These are phyloP conservation scores for Equus przewalskii DNA, from an alignment of 2,113 vertebrate genomes.

Conservation along the genomic window DNA sequence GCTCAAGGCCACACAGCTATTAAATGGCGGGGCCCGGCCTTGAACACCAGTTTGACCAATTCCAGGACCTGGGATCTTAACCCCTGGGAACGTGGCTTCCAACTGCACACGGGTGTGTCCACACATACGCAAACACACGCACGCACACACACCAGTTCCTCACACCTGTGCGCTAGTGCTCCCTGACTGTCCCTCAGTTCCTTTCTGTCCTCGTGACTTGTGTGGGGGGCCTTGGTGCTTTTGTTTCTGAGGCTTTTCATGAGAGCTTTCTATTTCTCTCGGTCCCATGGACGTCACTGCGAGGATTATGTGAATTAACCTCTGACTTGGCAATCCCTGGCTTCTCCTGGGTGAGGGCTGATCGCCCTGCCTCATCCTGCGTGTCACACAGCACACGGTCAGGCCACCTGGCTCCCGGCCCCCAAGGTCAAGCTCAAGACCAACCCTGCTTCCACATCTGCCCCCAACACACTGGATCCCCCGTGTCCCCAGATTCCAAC, in stretches of 20 bases:
- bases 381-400: rapidly evolving
- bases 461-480: rapidly evolving
- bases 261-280: background rate
- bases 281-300: rapidly evolving
- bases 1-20: background rate
- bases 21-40: background rate
- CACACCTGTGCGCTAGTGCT: background rate
- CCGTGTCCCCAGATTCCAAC: background rate
- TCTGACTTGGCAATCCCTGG: background rate
- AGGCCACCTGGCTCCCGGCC: background rate
- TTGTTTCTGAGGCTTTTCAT: background rate
- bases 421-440: background rate
- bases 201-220: background rate
- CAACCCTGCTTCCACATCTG: background rate
- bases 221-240: background rate
- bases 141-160: too few relatives aligned
- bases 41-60: background rate
- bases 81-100: rapidly evolving
- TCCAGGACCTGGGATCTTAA: background rate
- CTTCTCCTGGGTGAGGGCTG: rapidly evolving
- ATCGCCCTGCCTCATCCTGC: background rate
- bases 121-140: rapidly evolving
- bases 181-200: rapidly evolving
- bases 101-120: rapidly evolving
- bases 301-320: background rate